A percentile compares a stretch with the other conserved stretches of the same genome.
phyloP scores from a whole-genome alignment of 2,797 vertebrate species.

The Sebastiscus albofasciatus region DNA sequence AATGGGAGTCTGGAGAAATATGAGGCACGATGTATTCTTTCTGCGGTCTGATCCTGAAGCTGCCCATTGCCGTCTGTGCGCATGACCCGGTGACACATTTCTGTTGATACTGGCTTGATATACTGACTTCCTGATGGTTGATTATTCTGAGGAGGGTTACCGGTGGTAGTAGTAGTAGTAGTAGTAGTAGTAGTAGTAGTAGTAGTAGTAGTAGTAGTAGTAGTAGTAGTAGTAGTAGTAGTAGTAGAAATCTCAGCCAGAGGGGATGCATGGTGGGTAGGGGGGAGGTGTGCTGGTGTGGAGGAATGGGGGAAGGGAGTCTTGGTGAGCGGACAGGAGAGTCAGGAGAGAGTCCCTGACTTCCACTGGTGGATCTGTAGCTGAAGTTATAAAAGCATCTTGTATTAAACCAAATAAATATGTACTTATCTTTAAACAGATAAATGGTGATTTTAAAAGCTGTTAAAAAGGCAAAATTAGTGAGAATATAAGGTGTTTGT shows the following conservation, averaged over 20 bases:
- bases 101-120: neutral
- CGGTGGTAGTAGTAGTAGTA: neutral
- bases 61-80: neutral
- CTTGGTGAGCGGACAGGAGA: slow-evolving; percentile 2
- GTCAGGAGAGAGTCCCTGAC: slow-evolving; percentile 26
- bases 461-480: neutral
- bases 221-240: neutral
- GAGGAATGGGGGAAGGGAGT: slow-evolving; percentile 72
- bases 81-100: slow-evolving; percentile 57
- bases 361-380: neutral
- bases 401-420: neutral
- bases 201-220: neutral
- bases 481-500: neutral
- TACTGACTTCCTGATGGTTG: neutral
- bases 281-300: slow-evolving; percentile 48
- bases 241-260: slow-evolving; percentile 23
- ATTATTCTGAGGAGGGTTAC: neutral
- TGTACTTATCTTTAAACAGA: neutral
- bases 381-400: neutral
- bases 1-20: neutral
- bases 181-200: neutral
- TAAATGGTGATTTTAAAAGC: neutral
- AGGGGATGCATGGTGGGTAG: neutral
- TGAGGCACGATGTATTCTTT: neutral
- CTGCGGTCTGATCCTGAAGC: neutral